phyloP scores from a whole-genome alignment of 2,888 invertebrate species.

The Aradus depressus region DNA sequence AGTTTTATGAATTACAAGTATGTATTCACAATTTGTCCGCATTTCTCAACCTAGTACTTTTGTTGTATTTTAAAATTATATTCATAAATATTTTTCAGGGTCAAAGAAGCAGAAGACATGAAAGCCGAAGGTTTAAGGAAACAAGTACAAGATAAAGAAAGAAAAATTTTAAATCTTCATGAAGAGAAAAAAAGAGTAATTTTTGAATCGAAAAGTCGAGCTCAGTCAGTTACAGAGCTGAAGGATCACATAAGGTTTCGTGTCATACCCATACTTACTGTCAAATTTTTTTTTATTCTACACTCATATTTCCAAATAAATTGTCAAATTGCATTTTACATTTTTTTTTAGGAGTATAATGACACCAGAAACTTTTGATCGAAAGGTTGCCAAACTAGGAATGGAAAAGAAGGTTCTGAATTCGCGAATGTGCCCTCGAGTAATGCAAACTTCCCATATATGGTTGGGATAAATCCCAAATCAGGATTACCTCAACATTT shows the following conservation, averaged over 20 bases:
- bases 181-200: conserved; percentile 32
- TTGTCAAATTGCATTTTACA: neutral
- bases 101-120: conserved; percentile 32
- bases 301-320: neutral
- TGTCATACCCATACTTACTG: too few relatives aligned
- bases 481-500: too few relatives aligned
- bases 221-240: conserved; percentile 33
- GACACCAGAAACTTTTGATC: conserved; percentile 34
- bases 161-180: conserved; percentile 32
- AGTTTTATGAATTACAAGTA: too few relatives aligned
- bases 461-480: conserved; percentile 32
- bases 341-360: conserved; percentile 31
- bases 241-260: conserved; percentile 34
- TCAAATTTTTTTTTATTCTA: neutral
- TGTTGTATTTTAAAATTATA: too few relatives aligned
- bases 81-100: conserved; percentile 30
- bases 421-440: conserved; percentile 32
- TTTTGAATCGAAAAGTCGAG: conserved; percentile 32
- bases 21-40: too few relatives aligned
- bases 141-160: conserved; percentile 32
- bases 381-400: conserved; percentile 32
- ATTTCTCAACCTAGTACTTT: too few relatives aligned
- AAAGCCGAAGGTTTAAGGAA: conserved; percentile 31
- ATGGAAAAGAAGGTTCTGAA: conserved; percentile 30
- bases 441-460: conserved; percentile 33